Percentiles rank a stretch among this genome's conserved stretches.
Conservation (phyloP, 1,140 invertebrate species). For the Apis mellifera region Amel_HAv3.1 CM009931.2:27369001-27369500, state of each 20-base stretch:
- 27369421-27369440: background rate
- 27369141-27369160: no score
- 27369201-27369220: background rate
- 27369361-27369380: slow-evolving; percentile 19
- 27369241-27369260: background rate
- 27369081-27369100: background rate
- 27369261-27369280: background rate
- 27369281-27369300: background rate
- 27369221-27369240: background rate
- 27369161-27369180: no score
- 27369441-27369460: no score
- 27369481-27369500: no score
- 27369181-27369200: no score
- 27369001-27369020: slow-evolving; percentile 11
- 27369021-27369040: slow-evolving; percentile 3
- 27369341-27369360: slow-evolving; percentile 15
- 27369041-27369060: background rate
- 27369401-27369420: background rate
- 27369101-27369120: no score
- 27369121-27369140: no score
- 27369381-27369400: background rate
- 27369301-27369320: background rate
- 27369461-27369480: background rate
- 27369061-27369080: background rate
- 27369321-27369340: background rate